Evolutionary conservation across 2,113 vertebrate species (phyloP).

Genomic region (Rhadina sibilatrix): DNA sequence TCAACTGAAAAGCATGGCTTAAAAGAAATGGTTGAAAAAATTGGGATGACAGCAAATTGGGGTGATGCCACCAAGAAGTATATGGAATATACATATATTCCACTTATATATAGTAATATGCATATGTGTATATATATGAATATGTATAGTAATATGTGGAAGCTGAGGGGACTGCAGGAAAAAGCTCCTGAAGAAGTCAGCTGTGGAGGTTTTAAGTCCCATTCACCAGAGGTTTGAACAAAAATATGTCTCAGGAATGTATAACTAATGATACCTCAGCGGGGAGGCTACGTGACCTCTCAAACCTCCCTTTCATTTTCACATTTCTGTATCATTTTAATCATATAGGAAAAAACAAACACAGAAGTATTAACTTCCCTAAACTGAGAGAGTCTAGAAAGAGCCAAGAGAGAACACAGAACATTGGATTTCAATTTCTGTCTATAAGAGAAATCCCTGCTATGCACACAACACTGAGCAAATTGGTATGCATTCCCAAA

Average conservation of each 20-base stretch:
- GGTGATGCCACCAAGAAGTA: too few relatives aligned
- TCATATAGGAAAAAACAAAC: background rate
- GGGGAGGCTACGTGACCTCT: background rate
- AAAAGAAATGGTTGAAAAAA: background rate
- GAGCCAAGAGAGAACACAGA: background rate
- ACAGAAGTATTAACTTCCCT: background rate
- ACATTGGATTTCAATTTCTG: background rate
- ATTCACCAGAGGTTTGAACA: background rate
- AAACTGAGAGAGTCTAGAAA: background rate
- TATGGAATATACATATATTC: too few relatives aligned
- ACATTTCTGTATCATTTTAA: background rate
- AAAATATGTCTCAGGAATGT: background rate
- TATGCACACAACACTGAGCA: background rate
- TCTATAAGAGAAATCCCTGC: background rate
- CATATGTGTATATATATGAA: too few relatives aligned
- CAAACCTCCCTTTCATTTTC: constrained; percentile 17
- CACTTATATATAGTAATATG: too few relatives aligned
- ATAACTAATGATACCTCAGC: background rate
- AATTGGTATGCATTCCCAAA: background rate
- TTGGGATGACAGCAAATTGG: background rate
- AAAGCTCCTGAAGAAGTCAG: background rate
- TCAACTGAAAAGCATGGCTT: background rate
- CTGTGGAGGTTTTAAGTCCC: background rate
- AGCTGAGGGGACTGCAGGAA: background rate
- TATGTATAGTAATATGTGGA: background rate